Evolutionary conservation across 2,888 invertebrate species (phyloP).

Genomic region (Parapristionchus giblindavisi): DNA sequence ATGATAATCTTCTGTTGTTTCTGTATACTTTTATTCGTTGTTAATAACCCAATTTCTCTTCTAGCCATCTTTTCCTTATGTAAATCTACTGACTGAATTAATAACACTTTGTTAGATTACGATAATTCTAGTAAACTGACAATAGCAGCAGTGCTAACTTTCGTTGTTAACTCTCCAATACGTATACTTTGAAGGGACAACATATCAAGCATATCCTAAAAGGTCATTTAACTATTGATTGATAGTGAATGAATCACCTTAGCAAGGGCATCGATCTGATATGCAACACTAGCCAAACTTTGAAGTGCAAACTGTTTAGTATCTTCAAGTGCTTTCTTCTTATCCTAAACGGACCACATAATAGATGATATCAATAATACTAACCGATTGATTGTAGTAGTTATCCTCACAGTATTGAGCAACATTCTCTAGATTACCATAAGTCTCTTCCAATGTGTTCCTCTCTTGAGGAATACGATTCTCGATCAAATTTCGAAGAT

Average conservation of each 20-base stretch:
- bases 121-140: too few species aligned
- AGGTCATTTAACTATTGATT: not conserved
- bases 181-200: slow-evolving; percentile 92
- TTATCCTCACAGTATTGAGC: slow-evolving; percentile 98
- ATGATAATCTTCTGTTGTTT: slow-evolving; percentile 95
- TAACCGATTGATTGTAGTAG: slow-evolving; percentile 76
- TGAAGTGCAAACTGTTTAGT: slow-evolving; percentile 98
- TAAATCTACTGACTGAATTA: slow-evolving; percentile 84
- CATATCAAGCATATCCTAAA: slow-evolving; percentile 86
- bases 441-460: slow-evolving; percentile 90
- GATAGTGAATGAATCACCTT: slow-evolving; percentile 38
- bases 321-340: slow-evolving; percentile 83
- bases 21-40: slow-evolving; percentile 91
- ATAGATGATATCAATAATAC: not conserved
- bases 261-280: slow-evolving; percentile 96
- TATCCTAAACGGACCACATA: slow-evolving; percentile 33
- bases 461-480: slow-evolving; percentile 96
- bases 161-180: slow-evolving; percentile 94
- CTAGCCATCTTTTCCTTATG: slow-evolving; percentile 98
- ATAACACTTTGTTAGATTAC: not conserved
- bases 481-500: slow-evolving; percentile 80
- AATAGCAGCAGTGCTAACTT: slow-evolving; percentile 96
- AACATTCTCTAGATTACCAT: slow-evolving; percentile 91
- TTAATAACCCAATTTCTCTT: slow-evolving; percentile 93
- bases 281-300: slow-evolving; percentile 96